Base-by-base conservation (phyloP, 2,113 vertebrate genomes). In the Archilochus colubris region DNA sequence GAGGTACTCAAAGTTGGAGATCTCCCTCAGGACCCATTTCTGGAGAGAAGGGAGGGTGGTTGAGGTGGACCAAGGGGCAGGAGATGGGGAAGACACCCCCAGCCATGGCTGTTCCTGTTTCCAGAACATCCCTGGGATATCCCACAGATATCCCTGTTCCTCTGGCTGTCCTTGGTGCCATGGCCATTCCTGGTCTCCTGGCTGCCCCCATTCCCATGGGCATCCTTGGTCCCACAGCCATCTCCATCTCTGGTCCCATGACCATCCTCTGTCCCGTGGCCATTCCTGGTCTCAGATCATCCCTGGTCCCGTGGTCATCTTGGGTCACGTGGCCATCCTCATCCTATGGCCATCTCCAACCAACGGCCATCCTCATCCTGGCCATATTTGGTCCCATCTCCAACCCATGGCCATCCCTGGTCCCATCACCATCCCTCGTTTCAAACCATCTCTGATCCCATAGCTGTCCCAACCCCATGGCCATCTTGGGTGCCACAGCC, bases 1-100 rank as follows among this genome's bases (percentile, higher is more conserved):
- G 91, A 99, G 97, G 96, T 99, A 99, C 94, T 99, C 99, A 4
- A 99, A 99, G 96, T 99, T 99, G 95, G 99, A 99, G 91, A 99
- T 99, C 95, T 99, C 99, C 95, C 99, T 97, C 95, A 94, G 98
- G 6, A 99, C 98, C 99, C 99, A 99, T 99, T 99, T 99, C 99
- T 99, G 97, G 67, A 87, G 78, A 1, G 21, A 13, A 40, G 33
- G 40, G 31, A 84, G 11, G 14, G 40, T 1, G 40, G 70, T 5
- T 43, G 55, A 66, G 63, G 30, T 14, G 46, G 58, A n/a, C 3
- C 50, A 3, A 24, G 10, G 4, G 14, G 15, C 4, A 91, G 83
- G 30, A 55, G 30, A 33, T 0, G 10, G 33, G 44, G 28, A 4
- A 61, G 62, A 51, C n/a, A 24, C 8, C 16, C 13, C 9, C 38